Percentiles rank a stretch among this genome's conserved stretches.
Conservation (phyloP, 1,140 invertebrate species). For the Drosophila ambigua region DNA sequence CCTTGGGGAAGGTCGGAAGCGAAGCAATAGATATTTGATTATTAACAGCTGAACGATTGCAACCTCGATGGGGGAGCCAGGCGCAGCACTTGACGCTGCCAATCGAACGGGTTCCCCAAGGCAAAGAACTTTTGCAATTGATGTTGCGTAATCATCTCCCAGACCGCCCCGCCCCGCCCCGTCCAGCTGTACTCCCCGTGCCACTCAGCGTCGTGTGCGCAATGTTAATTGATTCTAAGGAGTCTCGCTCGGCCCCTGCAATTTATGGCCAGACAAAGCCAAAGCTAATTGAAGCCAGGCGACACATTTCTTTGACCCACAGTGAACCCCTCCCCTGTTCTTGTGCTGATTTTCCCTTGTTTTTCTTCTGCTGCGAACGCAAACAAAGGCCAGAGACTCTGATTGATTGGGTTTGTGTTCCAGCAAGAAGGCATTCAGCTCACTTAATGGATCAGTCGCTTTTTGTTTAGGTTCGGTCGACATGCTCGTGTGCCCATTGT, state of each 20-base stretch:
- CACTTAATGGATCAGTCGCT: slow-evolving; percentile 46
- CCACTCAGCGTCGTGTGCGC: slow-evolving; percentile 1
- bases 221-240: slow-evolving; percentile 36
- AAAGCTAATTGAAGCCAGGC: slow-evolving; percentile 41
- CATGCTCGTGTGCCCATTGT: slow-evolving; percentile 28
- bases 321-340: background rate
- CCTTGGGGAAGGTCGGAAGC: background rate
- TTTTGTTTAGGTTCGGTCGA: slow-evolving; percentile 28
- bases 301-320: slow-evolving; percentile 29
- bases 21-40: slow-evolving; percentile 12
- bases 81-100: too few species aligned
- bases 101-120: too few species aligned
- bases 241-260: slow-evolving; percentile 10
- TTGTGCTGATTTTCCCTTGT: slow-evolving; percentile 4
- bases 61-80: background rate
- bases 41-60: slow-evolving; percentile 16
- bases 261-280: slow-evolving; percentile 43
- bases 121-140: background rate
- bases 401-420: slow-evolving; percentile 63
- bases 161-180: too few species aligned
- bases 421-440: slow-evolving; percentile 19
- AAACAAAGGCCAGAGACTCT: slow-evolving; percentile 34
- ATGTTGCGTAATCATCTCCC: slow-evolving; percentile 2
- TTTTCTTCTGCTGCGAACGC: slow-evolving; percentile 16
- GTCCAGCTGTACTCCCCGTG: too few species aligned